Evolutionary conservation across 2,888 invertebrate genomes (phyloP), one percentile per base, ranked within the genome.

Genomic region (Spisula solida): DNA sequence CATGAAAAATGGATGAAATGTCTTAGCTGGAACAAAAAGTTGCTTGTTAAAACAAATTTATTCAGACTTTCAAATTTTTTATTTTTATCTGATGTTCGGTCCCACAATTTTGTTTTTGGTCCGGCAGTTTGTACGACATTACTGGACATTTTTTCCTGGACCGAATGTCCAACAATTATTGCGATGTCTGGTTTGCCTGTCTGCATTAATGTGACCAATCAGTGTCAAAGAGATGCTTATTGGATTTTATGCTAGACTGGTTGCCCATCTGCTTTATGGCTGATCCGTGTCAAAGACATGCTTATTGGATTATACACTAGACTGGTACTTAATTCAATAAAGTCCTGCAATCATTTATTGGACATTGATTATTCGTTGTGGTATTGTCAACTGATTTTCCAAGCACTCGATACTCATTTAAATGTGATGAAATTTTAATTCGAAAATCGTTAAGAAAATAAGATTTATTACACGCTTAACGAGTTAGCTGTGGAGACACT

Each of bases 201-300:
- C 25, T 66, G 6, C 10, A 25, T 66, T n/a, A n/a, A n/a, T 60
- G 12, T 5, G 31, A 81, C 55, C 31, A 51, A 83, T 83, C 83
- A 75, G 29, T 83, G 83, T 85, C 85, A 81, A 18, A 47, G 14
- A 79, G 66, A 85, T 85, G 85, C 81, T 85, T 85, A 80, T 85
- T 81, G 60, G 79, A 41, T 31, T 66, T 29, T 80, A 47, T 66
- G 66, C 56, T 25, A 80, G 85, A 80, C 75, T 75, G 75, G 75
- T 70, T 51, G 31, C 14, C 25, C 51, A 60, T 75, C 18, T 75
- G 16, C 75, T 1, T 31, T 75, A 16, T 18, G 34, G 31, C 75
- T 14, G 34, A 34, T 75, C 75, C 12, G 31, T 75, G 75, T 75
- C 75, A 75, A 16, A 31, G 75, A 75, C 34, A 75, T 75, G 75